These are phyloP conservation scores for Coelopa pilipes DNA, from an alignment of 2,888 invertebrate species.

Conservation along the genomic window DNA sequence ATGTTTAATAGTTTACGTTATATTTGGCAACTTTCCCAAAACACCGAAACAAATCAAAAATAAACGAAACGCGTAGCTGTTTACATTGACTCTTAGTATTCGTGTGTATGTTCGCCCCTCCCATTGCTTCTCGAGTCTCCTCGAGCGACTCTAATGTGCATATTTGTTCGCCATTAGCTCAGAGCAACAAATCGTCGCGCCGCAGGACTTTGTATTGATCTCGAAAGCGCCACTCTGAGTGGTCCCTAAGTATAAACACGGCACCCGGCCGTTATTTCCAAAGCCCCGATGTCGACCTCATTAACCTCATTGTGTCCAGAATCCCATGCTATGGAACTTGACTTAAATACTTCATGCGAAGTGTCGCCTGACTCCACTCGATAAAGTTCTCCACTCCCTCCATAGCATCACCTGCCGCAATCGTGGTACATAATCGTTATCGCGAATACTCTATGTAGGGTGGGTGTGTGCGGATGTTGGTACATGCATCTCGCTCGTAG, in stretches of 20 bases:
- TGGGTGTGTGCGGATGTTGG: too few relatives aligned
- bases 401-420: too few relatives aligned
- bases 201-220: not conserved
- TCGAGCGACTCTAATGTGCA: not conserved
- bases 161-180: not conserved
- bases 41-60: constrained; percentile 18
- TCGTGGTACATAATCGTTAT: too few relatives aligned
- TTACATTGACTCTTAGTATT: constrained; percentile 9
- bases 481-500: too few relatives aligned
- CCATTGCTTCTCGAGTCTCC: not conserved
- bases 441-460: too few relatives aligned
- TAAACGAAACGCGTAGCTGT: constrained; percentile 16
- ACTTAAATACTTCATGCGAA: too few relatives aligned
- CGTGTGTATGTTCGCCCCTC: not conserved
- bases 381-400: too few relatives aligned
- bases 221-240: not conserved
- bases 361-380: too few relatives aligned
- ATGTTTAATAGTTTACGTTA: constrained; percentile 21
- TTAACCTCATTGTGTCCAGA: too few relatives aligned
- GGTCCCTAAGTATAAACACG: constrained; percentile 3
- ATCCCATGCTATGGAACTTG: too few relatives aligned
- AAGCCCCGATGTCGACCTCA: too few relatives aligned
- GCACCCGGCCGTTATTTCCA: too few relatives aligned
- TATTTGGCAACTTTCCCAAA: constrained; percentile 27
- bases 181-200: constrained; percentile 1